Evolutionary conservation across 2,797 vertebrate species (phyloP).

Genomic region (Silurus lanzhouensis): DNA sequence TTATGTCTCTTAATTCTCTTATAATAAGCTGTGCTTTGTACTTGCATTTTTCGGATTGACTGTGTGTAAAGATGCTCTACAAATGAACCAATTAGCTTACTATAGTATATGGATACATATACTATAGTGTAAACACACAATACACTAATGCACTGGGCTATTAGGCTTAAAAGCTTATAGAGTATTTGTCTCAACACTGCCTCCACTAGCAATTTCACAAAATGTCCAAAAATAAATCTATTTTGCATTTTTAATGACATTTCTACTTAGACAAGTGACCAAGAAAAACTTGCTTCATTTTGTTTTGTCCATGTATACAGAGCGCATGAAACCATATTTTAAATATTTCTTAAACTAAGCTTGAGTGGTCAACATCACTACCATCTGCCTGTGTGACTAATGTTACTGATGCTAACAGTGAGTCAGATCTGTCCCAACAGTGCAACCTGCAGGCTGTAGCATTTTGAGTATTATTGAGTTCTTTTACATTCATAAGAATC

Average conservation of each 20-base stretch:
- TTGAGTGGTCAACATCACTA: neutral
- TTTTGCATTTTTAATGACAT: conserved; percentile 4
- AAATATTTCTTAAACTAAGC: neutral
- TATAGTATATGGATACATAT: too few relatives aligned
- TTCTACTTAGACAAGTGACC: neutral
- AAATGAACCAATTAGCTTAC: neutral
- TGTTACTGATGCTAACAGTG: neutral
- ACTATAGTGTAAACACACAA: neutral
- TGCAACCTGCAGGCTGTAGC: neutral
- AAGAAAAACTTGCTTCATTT: neutral
- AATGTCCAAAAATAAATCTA: neutral
- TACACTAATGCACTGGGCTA: neutral
- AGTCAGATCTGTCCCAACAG: neutral
- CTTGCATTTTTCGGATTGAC: neutral
- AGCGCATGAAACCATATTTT: neutral
- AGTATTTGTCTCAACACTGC: neutral
- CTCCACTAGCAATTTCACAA: neutral
- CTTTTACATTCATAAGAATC: neutral
- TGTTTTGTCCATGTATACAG: neutral
- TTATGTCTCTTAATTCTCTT: neutral
- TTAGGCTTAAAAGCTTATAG: conserved; percentile 16
- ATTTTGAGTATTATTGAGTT: neutral
- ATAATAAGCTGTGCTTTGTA: neutral
- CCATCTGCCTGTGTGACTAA: neutral
- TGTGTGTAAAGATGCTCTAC: neutral